Base-by-base conservation (phyloP, 2,888 invertebrate genomes). In the Dione vanillae region DNA sequence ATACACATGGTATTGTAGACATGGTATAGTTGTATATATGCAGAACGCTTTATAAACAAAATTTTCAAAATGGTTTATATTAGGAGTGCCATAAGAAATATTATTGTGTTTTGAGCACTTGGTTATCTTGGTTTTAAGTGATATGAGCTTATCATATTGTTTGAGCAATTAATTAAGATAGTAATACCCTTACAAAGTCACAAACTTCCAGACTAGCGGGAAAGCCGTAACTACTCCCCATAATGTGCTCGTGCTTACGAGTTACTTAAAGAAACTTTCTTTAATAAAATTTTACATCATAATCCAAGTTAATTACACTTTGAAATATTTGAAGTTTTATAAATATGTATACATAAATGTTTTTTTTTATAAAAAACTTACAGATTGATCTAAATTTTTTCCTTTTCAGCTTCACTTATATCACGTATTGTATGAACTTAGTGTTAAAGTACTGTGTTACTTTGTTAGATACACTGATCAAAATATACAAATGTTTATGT, bases 181-280 rank as follows among this genome's bases (percentile, higher is more conserved):
- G 54, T 35, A 54, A 54, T 37, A 56, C 40, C 54, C 16, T 12
- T 64, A 56, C 10, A 47, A 56, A 49, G 59, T 65, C 52, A 35
- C 5, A 20, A 65, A 65, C 49, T 65, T 19, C 11, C 62, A 62
- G 62, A 68, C 62, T 19, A 52, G 52, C 49, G 49, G 64, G 49
- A 19, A 49, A 37, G 49, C 64, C 69, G 47, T 69, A 69, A 69
- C 65, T 69, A 49, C 43, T 54, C 45, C 43, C 49, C 65, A 58
- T 65, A 65, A 69, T 58, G 37, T 69, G 65, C 64, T 69, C 65
- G 56, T 47, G 16, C 52, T 68, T 54, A 62, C 62, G 54, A 68
- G 52, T 62, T 62, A 37, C 12, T 43, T 37, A 52, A 62, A 62
- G 45, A 54, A 61, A 62, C 16, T 43, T 45, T 41, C 35, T n/a